A percentile compares a stretch with the other conserved stretches of the same genome.
Conservation (phyloP, 92 coral and sea anemone genomes). For the Phenganax marumi region DNA sequence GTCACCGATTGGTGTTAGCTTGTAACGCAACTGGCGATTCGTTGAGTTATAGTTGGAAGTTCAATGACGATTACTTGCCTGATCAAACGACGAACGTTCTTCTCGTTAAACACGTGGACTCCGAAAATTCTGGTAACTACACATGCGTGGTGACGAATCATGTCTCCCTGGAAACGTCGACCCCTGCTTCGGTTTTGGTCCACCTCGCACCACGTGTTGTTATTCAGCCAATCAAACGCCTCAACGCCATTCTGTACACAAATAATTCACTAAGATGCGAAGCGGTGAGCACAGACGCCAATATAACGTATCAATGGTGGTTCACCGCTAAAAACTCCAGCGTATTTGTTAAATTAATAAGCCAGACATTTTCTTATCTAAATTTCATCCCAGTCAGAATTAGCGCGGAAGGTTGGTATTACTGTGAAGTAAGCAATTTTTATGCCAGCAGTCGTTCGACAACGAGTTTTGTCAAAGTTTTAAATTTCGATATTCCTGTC, state of each 20-base stretch:
- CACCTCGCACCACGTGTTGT: slow-evolving; percentile 65
- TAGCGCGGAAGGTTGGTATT: slow-evolving; percentile 61
- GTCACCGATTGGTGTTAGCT: slow-evolving; percentile 49
- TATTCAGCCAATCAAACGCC: slow-evolving; percentile 56
- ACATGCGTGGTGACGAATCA: slow-evolving; percentile 69
- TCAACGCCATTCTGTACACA: slow-evolving; percentile 51
- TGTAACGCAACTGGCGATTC: slow-evolving; percentile 60
- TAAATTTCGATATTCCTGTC: slow-evolving; percentile 53
- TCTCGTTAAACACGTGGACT: slow-evolving; percentile 38
- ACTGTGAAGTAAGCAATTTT: slow-evolving; percentile 61
- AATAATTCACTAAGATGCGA: slow-evolving; percentile 54
- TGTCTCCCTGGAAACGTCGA: slow-evolving; percentile 56
- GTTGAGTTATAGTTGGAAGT: slow-evolving; percentile 61
- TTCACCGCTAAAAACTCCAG: slow-evolving; percentile 46
- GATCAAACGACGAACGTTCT: slow-evolving; percentile 39
- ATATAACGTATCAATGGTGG: slow-evolving; percentile 68
- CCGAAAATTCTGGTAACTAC: slow-evolving; percentile 62
- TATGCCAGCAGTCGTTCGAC: slow-evolving; percentile 64
- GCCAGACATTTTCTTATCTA: slow-evolving; percentile 56
- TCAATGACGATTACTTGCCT: slow-evolving; percentile 48
- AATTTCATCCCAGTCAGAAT: slow-evolving; percentile 30
- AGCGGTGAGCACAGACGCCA: slow-evolving; percentile 46
- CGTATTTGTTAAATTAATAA: slow-evolving; percentile 26
- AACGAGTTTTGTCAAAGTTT: slow-evolving; percentile 51
- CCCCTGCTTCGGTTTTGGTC: slow-evolving; percentile 59